Base-by-base conservation (phyloP, 2,797 vertebrate genomes). In the Nannoperca australis region DNA sequence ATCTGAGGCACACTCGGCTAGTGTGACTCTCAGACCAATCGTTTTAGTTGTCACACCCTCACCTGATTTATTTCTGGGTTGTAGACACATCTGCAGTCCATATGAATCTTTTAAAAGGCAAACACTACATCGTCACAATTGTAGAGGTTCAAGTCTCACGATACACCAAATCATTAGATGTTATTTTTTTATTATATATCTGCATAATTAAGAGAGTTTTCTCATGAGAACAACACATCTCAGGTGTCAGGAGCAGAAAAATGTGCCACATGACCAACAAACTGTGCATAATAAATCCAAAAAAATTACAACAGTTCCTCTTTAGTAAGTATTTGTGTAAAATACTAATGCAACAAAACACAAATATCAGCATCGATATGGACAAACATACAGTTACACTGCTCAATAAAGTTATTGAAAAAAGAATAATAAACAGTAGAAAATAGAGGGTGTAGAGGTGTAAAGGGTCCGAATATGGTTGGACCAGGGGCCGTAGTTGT, bases 1-100 rank as follows among this genome's bases (percentile, higher is more conserved):
- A 73, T 67, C 69, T 51, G 55, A 70, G 77, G 64, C 44, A 59
- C 63, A 30, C 53, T 38, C 56, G 73, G 54, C 70, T 65, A 66
- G 50, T 71, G 58, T 65, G 82, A 77, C 69, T 78, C 76, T 65
- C 45, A 70, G 66, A 78, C 73, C 79, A 88, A 72, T 88, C 68
- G 53, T 76, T 83, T 81, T 42, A 70, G 66, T 75, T 85, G 81
- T 84, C 88, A 86, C 74, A 32, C 30, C 63, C 62, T 61, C 50
- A 30, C 47, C 36, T 85, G 78, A 90, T 91, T 89, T 82, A 90
- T 91, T 51, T 72, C 68, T 62, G 47, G 64, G 62, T 59, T 59
- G 50, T 45, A 40, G 67, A 80, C 55, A 58, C 15, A 5, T 54
- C 34, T 78, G 55, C 54, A 27, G 56, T 38, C 34, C 5, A n/a